phyloP scores from a whole-genome alignment of 1,140 invertebrate species.

The Bradysia coprophila region DNA sequence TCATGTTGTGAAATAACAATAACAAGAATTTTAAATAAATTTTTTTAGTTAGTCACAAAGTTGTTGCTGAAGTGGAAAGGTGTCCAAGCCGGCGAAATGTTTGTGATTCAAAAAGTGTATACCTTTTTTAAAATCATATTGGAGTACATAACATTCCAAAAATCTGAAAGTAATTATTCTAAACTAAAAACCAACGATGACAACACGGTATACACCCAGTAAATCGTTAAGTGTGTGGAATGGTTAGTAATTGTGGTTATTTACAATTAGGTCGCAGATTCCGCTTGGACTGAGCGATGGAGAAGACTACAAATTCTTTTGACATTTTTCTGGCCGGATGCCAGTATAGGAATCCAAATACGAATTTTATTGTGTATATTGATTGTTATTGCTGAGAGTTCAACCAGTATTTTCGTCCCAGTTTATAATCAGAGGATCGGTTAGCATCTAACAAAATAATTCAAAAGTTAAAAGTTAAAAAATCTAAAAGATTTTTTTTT shows the following conservation, averaged over 20 bases:
- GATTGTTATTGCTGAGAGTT: constrained; percentile 57
- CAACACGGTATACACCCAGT: constrained; percentile 54
- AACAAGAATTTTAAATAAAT: no score
- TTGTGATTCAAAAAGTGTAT: constrained; percentile 61
- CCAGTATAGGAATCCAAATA: constrained; percentile 53
- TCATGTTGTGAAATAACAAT: no score
- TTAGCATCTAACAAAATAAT: constrained; percentile 13
- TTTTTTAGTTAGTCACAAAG: no score
- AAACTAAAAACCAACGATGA: not conserved
- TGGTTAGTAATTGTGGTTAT: not conserved
- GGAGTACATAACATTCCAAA: constrained; percentile 61
- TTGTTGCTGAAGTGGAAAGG: no score
- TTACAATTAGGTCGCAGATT: constrained; percentile 27
- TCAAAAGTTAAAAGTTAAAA: not conserved
- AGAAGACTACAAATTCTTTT: constrained; percentile 59
- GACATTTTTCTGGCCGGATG: constrained; percentile 89
- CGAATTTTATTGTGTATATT: constrained; percentile 69
- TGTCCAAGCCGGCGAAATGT: no score
- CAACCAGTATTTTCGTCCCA: constrained; percentile 83
- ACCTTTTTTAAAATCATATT: constrained; percentile 64
- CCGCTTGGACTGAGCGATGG: constrained; percentile 59
- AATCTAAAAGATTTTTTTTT: not conserved
- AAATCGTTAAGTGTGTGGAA: constrained; percentile 5
- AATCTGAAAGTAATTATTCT: not conserved
- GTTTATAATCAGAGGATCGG: constrained; percentile 83